A percentile compares a stretch with the other conserved stretches of the same genome.
These are phyloP conservation scores for Ariopsis seemanni DNA, from an alignment of 2,113 vertebrate genomes.

Conservation along the genomic window DNA sequence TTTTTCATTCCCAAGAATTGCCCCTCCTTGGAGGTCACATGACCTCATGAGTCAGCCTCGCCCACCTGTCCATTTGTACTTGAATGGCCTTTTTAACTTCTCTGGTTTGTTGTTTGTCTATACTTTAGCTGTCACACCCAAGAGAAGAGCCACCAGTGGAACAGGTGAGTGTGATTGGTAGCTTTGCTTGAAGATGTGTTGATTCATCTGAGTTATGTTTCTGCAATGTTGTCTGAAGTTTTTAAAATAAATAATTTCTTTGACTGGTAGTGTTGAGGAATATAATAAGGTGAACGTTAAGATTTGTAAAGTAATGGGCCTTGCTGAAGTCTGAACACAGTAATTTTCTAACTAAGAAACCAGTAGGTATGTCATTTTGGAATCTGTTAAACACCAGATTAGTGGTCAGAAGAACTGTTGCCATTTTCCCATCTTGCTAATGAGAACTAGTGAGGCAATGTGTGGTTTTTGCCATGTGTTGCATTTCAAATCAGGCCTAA, in stretches of 20 bases:
- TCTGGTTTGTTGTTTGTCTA: slow-evolving; percentile 39
- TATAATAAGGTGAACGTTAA: not conserved
- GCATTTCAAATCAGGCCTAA: not conserved
- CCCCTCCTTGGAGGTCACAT: slow-evolving; percentile 15
- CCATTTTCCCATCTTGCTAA: not conserved
- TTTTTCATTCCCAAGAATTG: no score
- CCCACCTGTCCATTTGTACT: not conserved
- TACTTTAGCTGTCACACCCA: slow-evolving; percentile 23
- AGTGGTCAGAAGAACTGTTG: not conserved
- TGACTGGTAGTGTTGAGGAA: not conserved
- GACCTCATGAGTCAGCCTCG: not conserved
- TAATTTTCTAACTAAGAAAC: not conserved
- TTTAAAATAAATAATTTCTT: not conserved
- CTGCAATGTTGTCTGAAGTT: not conserved
- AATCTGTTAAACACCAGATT: not conserved
- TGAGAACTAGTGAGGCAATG: not conserved
- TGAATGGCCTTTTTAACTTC: slow-evolving; percentile 9
- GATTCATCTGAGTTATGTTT: not conserved
- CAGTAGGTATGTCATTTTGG: not conserved
- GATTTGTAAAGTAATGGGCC: not conserved
- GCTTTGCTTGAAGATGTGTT: not conserved
- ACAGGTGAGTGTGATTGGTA: slow-evolving; percentile 54
- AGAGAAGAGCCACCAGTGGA: slow-evolving; percentile 42
- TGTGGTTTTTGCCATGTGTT: not conserved
- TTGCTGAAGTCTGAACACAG: not conserved